Base-by-base conservation (phyloP, 2,888 invertebrate species). In the Unio pictorum region DNA sequence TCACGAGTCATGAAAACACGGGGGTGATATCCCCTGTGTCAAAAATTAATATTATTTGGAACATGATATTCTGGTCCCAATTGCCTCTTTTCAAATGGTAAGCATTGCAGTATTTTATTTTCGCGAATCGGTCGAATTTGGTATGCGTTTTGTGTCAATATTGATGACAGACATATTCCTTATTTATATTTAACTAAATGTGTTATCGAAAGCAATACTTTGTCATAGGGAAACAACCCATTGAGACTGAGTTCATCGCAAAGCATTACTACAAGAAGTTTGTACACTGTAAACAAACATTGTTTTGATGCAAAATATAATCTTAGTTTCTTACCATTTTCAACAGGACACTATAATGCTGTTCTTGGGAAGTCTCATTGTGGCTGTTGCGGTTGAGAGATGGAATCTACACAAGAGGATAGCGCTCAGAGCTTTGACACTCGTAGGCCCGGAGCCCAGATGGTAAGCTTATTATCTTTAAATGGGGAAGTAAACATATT, bases 371-470 rank as follows among this genome's bases (percentile, higher is more conserved):
- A 96, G 97, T 28, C 92, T 97, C 79, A 94, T 97, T 90, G 95
- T 97, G 69, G 97, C 97, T 0, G 94, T 96, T 0, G 96, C 95
- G 0, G 95, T 97, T 1, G 97, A 97, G 90, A 94, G 95, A 88
- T 95, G 95, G 81, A 95, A 95, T 88, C 91, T 97, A 34, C 97
- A 97, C 82, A 94, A 95, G 88, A 92, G 97, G 76, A 94, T 97
- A 1, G 96, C 97, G 0, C 89, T 97, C 68, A 93, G 95, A 89
- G 95, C 95, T 5, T 94, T 97, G 66, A 93, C 94, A 84, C 92
- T 94, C 18, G 89, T 90, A 69, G 91, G 91, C 8, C 87, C 90
- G 1, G 84, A 85, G 59, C 87, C 89, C 23, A 82, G 81, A 75
- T 88, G 87, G 88, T 87, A 67, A 62, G 78, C 64, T 17, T 23